Percentiles rank a stretch among this genome's conserved stretches.
Evolutionary conservation across 2,797 vertebrate species (phyloP).

Genomic region (Syndactyla subalaris): DNA sequence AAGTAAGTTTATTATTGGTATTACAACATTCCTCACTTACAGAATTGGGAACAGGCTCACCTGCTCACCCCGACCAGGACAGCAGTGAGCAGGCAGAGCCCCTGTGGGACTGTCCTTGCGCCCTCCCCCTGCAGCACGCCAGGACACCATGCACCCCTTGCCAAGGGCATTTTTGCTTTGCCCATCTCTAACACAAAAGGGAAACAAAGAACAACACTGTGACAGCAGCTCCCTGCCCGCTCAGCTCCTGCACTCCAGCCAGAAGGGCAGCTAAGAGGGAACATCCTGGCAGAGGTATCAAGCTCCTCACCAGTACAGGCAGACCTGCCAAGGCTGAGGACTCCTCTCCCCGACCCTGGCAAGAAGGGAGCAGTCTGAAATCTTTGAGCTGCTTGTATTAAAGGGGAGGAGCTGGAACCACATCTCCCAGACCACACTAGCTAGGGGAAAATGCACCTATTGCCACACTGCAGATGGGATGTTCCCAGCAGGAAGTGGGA

Average conservation of each 20-base stretch:
- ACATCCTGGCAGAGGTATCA: neutral
- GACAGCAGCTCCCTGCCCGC: neutral
- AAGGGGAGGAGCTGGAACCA: neutral
- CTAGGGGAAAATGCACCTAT: neutral
- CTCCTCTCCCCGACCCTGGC: neutral
- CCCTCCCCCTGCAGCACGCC: neutral
- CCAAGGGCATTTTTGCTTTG: neutral
- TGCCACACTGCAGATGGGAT: neutral
- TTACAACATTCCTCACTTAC: neutral
- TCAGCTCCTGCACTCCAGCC: neutral
- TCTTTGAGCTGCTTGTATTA: neutral
- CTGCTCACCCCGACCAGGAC: neutral
- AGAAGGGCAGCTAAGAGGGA: neutral
- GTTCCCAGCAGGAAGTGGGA: conserved; percentile 51
- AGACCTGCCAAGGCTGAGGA: neutral
- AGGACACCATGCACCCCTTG: neutral
- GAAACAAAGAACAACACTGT: neutral
- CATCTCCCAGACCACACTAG: neutral
- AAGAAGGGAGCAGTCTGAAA: neutral
- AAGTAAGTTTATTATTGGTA: neutral
- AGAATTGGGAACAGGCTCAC: neutral
- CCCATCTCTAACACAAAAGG: neutral
- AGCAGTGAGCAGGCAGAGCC: neutral
- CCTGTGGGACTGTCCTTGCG: neutral
- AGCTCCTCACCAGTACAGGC: neutral